Conservation (phyloP, 1,140 invertebrate genomes). For the Homarus americanus region DNA sequence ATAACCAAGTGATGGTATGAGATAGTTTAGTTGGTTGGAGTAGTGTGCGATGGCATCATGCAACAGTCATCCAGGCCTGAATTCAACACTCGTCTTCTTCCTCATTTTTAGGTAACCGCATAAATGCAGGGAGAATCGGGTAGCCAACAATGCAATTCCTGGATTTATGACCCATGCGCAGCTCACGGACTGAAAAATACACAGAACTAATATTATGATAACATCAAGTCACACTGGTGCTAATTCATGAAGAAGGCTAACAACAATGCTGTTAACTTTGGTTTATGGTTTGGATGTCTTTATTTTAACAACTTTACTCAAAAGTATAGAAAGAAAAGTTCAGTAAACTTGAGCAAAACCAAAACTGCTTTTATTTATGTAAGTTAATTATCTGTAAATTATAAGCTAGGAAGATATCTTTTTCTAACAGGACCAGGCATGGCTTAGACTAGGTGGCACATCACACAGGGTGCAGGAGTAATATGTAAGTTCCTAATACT, state of each 20-base stretch:
- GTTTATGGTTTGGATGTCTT: not conserved
- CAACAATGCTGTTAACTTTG: not conserved
- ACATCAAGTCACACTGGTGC: not conserved
- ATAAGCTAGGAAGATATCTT: not conserved
- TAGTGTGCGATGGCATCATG: conserved; percentile 62
- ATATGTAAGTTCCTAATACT: not conserved
- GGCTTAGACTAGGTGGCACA: not conserved
- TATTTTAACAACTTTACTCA: too few relatives aligned
- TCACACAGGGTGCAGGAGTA: not conserved
- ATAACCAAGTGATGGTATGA: not conserved
- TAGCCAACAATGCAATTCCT: conserved; percentile 58
- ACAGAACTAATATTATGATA: conserved; percentile 36
- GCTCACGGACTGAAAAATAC: conserved; percentile 63
- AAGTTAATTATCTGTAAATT: not conserved
- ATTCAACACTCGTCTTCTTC: conserved; percentile 55
- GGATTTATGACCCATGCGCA: conserved; percentile 50
- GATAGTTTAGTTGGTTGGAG: not conserved
- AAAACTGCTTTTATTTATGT: too few relatives aligned
- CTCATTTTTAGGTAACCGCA: conserved; percentile 44
- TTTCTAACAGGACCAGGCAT: not conserved
- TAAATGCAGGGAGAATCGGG: conserved; percentile 63
- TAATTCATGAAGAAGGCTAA: not conserved
- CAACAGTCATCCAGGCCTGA: conserved; percentile 53
- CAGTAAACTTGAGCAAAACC: too few relatives aligned
- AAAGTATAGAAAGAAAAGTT: too few relatives aligned